A percentile compares a stretch with the other conserved stretches of the same genome.
Conservation (phyloP, 2,113 vertebrate species). For the Lathamus discolor region DNA sequence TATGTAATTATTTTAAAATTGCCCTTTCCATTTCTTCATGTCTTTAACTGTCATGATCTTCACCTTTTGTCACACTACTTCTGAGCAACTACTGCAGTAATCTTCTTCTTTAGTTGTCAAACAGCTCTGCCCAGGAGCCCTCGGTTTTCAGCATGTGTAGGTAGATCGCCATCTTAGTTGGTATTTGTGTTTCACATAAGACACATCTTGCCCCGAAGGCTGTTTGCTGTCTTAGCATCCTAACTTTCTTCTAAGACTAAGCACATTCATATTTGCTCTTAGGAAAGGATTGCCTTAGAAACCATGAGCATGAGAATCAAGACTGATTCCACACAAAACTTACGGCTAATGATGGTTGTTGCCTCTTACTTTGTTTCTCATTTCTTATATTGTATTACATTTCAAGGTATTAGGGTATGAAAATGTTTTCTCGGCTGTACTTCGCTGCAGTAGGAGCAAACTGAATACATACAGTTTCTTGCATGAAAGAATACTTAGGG, state of each 20-base stretch:
- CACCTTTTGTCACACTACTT: not conserved
- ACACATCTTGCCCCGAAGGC: not conserved
- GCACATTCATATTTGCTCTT: not conserved
- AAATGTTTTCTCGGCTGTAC: not conserved
- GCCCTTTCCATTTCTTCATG: not conserved
- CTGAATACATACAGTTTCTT: not conserved
- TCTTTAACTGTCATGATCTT: not conserved
- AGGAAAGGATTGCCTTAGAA: not conserved
- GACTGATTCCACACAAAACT: not conserved
- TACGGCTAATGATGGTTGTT: not conserved
- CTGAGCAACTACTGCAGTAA: not conserved
- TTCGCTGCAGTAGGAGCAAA: not conserved
- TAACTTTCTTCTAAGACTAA: not conserved
- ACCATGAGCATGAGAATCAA: not conserved
- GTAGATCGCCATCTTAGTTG: fast-evolving
- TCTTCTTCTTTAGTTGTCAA: not conserved
- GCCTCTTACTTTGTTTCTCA: not conserved
- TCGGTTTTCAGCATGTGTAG: not conserved
- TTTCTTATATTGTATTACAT: not conserved
- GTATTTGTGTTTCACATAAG: not conserved
- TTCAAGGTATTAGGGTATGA: not conserved
- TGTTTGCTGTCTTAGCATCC: not conserved
- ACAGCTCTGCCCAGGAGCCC: not conserved
- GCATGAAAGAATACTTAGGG: not conserved
- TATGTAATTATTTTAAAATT: not conserved